phyloP scores from a whole-genome alignment of 2,888 invertebrate species.

The Quadriops clusia region DNA sequence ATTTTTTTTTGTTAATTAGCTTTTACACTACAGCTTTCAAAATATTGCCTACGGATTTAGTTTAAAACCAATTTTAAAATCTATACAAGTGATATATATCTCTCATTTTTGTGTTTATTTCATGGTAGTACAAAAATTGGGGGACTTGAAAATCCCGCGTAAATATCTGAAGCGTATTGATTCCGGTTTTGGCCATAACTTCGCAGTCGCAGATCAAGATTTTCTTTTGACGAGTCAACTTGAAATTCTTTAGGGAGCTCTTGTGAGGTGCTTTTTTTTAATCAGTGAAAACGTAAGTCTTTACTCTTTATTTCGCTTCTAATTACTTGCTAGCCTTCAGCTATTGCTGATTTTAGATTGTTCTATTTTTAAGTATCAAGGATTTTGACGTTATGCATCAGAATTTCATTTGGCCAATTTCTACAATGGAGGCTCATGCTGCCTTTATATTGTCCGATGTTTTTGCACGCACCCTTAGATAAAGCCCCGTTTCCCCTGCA shows the following conservation, averaged over 20 bases:
- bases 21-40: conserved; percentile 16
- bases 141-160: conserved; percentile 29
- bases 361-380: conserved; percentile 11
- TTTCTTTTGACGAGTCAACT: conserved; percentile 24
- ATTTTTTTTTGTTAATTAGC: conserved; percentile 14
- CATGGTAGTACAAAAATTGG: too few species aligned
- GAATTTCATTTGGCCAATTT: conserved; percentile 15
- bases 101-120: too few species aligned
- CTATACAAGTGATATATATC: conserved; percentile 12
- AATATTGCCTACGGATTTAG: conserved; percentile 15
- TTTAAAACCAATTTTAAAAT: conserved; percentile 16
- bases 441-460: too few species aligned
- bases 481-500: too few species aligned
- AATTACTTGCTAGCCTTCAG: conserved; percentile 3
- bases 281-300: conserved; percentile 37
- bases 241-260: conserved; percentile 28
- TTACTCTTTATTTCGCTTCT: too few species aligned
- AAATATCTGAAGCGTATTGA: conserved; percentile 22
- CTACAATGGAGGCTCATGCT: conserved; percentile 23
- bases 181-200: conserved; percentile 26
- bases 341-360: conserved; percentile 7
- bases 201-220: conserved; percentile 24
- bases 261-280: conserved; percentile 36
- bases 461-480: too few species aligned
- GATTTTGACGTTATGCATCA: conserved; percentile 9